Evolutionary conservation across 1,140 invertebrate genomes (phyloP), one percentile per base, ranked within the genome.

Genomic region (Colletes latitarsis): DNA sequence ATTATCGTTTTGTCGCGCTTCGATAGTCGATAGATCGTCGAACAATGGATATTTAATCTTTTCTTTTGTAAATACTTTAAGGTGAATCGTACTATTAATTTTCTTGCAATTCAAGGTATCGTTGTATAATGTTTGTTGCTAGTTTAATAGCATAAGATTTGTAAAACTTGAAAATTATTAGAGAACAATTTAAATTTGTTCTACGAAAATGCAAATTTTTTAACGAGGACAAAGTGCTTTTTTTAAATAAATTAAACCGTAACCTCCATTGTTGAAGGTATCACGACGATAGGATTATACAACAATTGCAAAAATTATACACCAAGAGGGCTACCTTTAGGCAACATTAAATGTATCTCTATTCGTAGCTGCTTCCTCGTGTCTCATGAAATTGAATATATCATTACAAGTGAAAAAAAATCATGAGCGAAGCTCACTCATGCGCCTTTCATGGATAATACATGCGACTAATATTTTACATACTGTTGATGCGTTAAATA

Each of bases 381-480:
- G 19, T 78, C n/a, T 17, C 15, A 41, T 6, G 68, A 41, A 41
- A 58, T 19, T 64, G 0, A 19, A 58, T 55, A 46, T 41, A 19
- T 58, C n/a, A 71, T 53, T 71, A 46, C n/a, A 64, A 68, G 58
- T 21, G 63, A 70, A 57, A 72, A 82, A 79, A 17, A 69, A 77
- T 58, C 60, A 68, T 41, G 62, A 81, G 46, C 30, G 5, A 77
- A 57, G 64, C 19, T 30, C 64, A 49, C 21, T 64, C 39, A 55
- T 64, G 72, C 83, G 84, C 69, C 75, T 84, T 82, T 82, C 84
- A 71, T 55, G 43, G 63, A 73, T 60, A 81, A 62, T 63, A 46
- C 64, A 60, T 60, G 58, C 66, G 83, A 75, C 62, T 64, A 84
- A 74, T 74, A 82, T 82, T 85, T 75, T 75, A 79, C 53, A 71